These are phyloP conservation scores for Argopecten irradians DNA, from an alignment of 1,140 invertebrate genomes.

Conservation along the genomic window DNA sequence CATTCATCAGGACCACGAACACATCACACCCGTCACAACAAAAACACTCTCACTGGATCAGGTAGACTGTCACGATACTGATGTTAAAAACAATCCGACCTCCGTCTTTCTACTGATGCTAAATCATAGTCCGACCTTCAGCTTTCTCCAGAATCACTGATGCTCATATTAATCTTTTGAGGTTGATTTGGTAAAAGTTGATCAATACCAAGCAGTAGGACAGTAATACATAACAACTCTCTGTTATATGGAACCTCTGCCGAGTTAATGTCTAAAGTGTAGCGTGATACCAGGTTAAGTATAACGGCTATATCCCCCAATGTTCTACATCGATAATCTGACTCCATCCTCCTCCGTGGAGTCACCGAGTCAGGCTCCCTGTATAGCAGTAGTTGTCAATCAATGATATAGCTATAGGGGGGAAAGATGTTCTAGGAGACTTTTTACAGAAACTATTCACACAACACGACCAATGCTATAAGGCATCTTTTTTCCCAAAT, in stretches of 20 bases:
- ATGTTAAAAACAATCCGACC: too few relatives aligned
- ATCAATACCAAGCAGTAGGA: background rate
- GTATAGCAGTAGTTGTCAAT: background rate
- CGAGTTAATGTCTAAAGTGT: background rate
- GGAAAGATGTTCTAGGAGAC: background rate
- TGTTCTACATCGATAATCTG: background rate
- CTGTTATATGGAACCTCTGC: background rate
- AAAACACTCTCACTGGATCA: background rate
- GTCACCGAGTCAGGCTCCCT: background rate
- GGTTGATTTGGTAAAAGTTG: background rate
- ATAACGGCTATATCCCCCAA: background rate
- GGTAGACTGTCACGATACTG: background rate
- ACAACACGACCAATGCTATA: too few relatives aligned
- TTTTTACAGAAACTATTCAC: background rate
- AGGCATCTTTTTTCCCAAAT: too few relatives aligned
- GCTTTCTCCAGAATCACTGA: background rate
- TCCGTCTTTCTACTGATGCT: too few relatives aligned
- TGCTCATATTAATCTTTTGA: background rate
- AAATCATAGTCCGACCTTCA: background rate
- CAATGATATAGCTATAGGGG: background rate
- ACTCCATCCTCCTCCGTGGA: background rate
- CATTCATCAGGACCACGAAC: background rate
- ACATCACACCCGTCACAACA: constrained; percentile 4
- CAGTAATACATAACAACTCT: background rate
- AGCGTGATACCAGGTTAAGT: background rate